phyloP scores from a whole-genome alignment of 2,113 vertebrate genomes.

The Ascaphus truei region DNA sequence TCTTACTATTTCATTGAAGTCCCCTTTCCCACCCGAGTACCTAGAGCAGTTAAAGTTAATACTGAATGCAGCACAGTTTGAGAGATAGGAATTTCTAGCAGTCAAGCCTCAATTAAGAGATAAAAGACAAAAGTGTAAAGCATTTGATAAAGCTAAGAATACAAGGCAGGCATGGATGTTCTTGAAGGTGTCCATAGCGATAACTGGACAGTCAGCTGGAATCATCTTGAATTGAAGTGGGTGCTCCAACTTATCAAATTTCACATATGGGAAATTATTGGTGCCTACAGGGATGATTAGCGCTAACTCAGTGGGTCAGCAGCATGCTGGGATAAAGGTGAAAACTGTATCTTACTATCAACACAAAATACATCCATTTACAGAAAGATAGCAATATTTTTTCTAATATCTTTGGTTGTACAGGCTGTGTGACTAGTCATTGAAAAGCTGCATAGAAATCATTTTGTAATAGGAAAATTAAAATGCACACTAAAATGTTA shows the following conservation, averaged over 20 bases:
- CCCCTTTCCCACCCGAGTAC: conserved; percentile 55
- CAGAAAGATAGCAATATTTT: conserved; percentile 71
- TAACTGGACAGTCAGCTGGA: conserved; percentile 87
- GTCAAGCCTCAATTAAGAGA: conserved; percentile 95
- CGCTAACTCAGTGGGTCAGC: conserved; percentile 85
- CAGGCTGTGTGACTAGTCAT: conserved; percentile 66
- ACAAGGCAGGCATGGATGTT: conserved; percentile 77
- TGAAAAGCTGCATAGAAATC: conserved; percentile 47
- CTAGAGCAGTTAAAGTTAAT: conserved; percentile 93
- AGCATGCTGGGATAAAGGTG: conserved; percentile 93
- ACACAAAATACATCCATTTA: conserved; percentile 85
- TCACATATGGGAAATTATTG: conserved; percentile 95
- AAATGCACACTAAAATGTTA: conserved; percentile 67
- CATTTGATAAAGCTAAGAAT: conserved; percentile 90
- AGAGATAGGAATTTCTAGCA: conserved; percentile 92
- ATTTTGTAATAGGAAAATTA: conserved; percentile 64
- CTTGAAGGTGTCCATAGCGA: conserved; percentile 92
- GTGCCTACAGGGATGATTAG: conserved; percentile 94
- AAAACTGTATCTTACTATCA: conserved; percentile 90
- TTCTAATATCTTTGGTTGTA: conserved; percentile 62
- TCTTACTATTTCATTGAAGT: conserved; percentile 64
- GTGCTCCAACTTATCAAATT: conserved; percentile 98
- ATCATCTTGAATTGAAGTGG: conserved; percentile 85
- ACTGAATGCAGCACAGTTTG: conserved; percentile 84
- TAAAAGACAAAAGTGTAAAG: conserved; percentile 90